Evolutionary conservation across 2,888 invertebrate species (phyloP), one percentile per base, ranked within the genome.

Genomic region (Hyalella azteca): DNA sequence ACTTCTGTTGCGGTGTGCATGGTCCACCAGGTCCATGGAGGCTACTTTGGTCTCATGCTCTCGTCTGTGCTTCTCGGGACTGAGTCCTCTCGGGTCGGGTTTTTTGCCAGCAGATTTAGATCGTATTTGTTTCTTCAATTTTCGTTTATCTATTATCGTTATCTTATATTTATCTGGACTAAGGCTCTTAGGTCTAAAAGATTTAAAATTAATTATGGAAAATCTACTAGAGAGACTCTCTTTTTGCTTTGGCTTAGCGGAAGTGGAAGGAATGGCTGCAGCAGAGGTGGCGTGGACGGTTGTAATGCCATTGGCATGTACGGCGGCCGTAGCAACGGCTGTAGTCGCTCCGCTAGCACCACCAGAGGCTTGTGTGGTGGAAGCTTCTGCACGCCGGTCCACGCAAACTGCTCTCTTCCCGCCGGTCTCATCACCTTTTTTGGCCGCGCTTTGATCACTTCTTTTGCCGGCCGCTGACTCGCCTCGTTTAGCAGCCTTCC

Each of bases 81-180:
- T 84, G 41, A 78, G 81, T 60, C 81, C 82, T 54, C 84, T 75
- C 50, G 79, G 77, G 26, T 81, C 78, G 26, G 41, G 40, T 29
- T 82, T 82, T 39, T 80, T 79, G 11, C 79, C 73, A 54, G 79
- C 80, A 11, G 81, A 81, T 73, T 84, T 84, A 40, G 81, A 79
- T 39, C 80, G 80, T 41, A 80, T 82, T n/a, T 82, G 80, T 73
- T 78, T 82, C 78, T 78, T 78, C 19, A 81, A 76, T 78, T 82
- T 84, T 29, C 84, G 80, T 41, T 84, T 84, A 75, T 84, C 84
- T 54, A 78, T 78, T 73, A 49, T 73, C 40, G 81, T 84, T 32
- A 78, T 81, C 41, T 84, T 84, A 66, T 82, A 78, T 78, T 82
- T 84, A 54, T 82, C 82, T 39, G 82, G 84, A 82, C 82, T 84